These are phyloP conservation scores for Zaprionus nigranus DNA, from an alignment of 1,140 invertebrate genomes.

Conservation along the genomic window DNA sequence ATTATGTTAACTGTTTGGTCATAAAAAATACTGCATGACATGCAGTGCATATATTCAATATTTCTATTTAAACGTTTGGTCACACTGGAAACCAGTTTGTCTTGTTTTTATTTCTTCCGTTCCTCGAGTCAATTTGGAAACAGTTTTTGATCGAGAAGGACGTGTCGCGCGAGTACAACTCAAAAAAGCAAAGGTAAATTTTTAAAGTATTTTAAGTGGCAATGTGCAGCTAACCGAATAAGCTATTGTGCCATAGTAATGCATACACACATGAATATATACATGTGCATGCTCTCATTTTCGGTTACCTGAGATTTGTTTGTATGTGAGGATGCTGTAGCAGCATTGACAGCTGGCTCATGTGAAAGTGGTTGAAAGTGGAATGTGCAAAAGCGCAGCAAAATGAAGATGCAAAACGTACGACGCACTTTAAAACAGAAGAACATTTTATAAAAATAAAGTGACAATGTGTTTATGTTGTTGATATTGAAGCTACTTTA, in stretches of 20 bases:
- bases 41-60: not conserved
- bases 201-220: conserved; percentile 13
- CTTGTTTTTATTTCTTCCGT: not conserved
- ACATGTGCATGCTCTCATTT: conserved; percentile 13
- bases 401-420: conserved; percentile 28
- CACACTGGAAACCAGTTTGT: conserved; percentile 24
- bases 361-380: conserved; percentile 59
- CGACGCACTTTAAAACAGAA: conserved; percentile 44
- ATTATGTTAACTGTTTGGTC: not conserved
- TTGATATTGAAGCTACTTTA: conserved; percentile 8
- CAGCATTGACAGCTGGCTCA: conserved; percentile 23
- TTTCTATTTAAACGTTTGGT: not conserved
- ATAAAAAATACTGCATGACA: not conserved
- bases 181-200: conserved; percentile 40
- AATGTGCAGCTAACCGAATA: conserved; percentile 24
- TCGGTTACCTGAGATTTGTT: conserved; percentile 23
- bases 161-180: conserved; percentile 27
- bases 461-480: conserved; percentile 33
- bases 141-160: conserved; percentile 16
- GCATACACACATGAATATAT: conserved; percentile 1
- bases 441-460: conserved; percentile 44
- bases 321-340: conserved; percentile 48
- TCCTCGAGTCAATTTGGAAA: conserved; percentile 18
- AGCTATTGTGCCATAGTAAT: not conserved
- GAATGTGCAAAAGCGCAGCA: conserved; percentile 47